Evolutionary conservation across 2,888 invertebrate species (phyloP).

Genomic region (Lasius fuliginosus): DNA sequence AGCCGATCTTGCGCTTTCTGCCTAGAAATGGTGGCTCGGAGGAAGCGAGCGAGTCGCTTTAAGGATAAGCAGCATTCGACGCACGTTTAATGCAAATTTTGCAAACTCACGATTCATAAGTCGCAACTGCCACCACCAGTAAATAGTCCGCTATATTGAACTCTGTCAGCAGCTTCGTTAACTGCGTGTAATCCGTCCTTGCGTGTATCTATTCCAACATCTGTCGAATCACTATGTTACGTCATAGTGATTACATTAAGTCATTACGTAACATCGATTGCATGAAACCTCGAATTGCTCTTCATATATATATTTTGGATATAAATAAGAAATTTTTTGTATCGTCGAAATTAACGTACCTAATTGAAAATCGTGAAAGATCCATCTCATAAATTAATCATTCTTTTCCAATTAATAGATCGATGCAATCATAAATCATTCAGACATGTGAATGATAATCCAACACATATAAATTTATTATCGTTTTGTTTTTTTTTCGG

Average conservation of each 20-base stretch:
- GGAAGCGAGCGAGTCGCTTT: conserved; percentile 9
- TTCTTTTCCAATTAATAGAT: not conserved
- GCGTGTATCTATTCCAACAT: conserved; percentile 4
- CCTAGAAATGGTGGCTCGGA: conserved; percentile 42
- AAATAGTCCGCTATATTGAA: not conserved
- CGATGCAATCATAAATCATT: not conserved
- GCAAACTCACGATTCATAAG: not conserved
- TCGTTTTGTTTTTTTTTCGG: not conserved
- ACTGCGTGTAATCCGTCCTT: not conserved
- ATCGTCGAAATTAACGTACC: not conserved
- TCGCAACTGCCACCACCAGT: not conserved
- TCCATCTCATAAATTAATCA: not conserved
- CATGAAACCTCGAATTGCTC: not conserved
- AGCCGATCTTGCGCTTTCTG: conserved; percentile 33
- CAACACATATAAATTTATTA: not conserved
- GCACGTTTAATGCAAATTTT: not conserved
- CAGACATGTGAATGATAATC: not conserved
- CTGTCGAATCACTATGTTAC: conserved; percentile 26
- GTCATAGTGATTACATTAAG: conserved; percentile 26
- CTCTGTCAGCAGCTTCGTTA: conserved; percentile 30
- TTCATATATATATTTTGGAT: not conserved
- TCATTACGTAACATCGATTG: conserved; percentile 10
- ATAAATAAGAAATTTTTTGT: conserved; percentile 4
- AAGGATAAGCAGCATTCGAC: conserved; percentile 5
- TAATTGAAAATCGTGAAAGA: not conserved